Percentiles rank a stretch among this genome's conserved stretches.
Conservation (phyloP, 2,797 vertebrate genomes). For the Scarus forsteni region DNA sequence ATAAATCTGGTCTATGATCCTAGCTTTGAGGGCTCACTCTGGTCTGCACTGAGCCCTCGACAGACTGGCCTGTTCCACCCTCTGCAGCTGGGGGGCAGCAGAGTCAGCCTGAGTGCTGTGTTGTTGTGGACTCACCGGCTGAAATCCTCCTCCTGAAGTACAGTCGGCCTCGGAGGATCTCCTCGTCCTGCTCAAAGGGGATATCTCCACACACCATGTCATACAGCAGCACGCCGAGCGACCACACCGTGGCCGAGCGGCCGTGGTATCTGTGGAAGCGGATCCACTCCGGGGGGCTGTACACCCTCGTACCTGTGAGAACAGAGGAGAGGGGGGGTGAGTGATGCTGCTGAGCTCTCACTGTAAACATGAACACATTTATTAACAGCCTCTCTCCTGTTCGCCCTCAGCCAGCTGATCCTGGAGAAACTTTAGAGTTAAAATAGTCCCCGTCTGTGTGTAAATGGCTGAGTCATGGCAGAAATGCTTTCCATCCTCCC, state of each 20-base stretch:
- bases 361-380: too few species aligned
- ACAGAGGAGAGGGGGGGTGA: not conserved
- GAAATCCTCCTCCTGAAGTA: constrained; percentile 96
- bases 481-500: constrained; percentile 67
- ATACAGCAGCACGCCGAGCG: constrained; percentile 94
- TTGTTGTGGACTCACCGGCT: constrained; percentile 82
- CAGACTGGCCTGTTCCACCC: too few species aligned
- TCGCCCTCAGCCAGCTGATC: too few species aligned
- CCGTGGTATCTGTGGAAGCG: constrained; percentile 97
- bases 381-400: too few species aligned
- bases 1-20: constrained; percentile 9
- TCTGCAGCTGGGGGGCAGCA: constrained; percentile 67
- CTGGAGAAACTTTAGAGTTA: not conserved
- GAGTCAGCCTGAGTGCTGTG: constrained; percentile 15
- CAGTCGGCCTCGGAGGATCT: constrained; percentile 93
- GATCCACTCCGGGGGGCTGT: constrained; percentile 98
- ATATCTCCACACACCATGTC: constrained; percentile 99
- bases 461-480: constrained; percentile 68
- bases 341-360: too few species aligned
- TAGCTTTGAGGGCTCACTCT: not conserved
- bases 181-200: constrained; percentile 97
- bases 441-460: constrained; percentile 31
- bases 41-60: constrained; percentile 26
- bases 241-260: constrained; percentile 97
- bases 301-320: constrained; percentile 92